Evolutionary conservation across 1,140 invertebrate species (phyloP), one percentile per base, ranked within the genome.

Genomic region (Temnothorax longispinosus): DNA sequence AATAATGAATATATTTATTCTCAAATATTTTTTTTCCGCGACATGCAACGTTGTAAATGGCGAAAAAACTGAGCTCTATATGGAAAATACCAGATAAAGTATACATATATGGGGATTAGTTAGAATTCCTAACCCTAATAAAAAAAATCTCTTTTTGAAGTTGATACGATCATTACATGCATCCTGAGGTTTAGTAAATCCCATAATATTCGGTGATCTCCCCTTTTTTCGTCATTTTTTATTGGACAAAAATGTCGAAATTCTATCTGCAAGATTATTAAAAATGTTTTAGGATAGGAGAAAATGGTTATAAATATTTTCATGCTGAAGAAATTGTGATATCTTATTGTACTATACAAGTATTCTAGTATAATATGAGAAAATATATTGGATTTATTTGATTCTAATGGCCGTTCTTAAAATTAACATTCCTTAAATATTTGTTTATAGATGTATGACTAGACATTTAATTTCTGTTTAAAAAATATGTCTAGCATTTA

Each of bases 121-220:
- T 35, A 54, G 5, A 52, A 56, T 56, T 50, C 50, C 32, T 38
- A 56, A 72, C 18, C 15, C 32, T 72, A 72, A n/a, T n/a, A n/a
- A n/a, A 72, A 54, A 74, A 11, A 74, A n/a, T 54, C 32, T 74
- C 71, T 56, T 4, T 35, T 74, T 35, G 71, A 74, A 38, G 32
- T 74, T 38, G 47, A 54, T 50, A 32, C 50, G 5, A 74, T 74
- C 50, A 74, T 52, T 65, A 35, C 5, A 44, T 71, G 41, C 13
- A 71, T 18, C 44, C 38, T 50, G 15, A 32, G 11, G 10, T 74
- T 74, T 18, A 74, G 52, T 21, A 74, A 74, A 74, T 74, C 50
- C 32, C 2, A 4, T 8, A 18, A 65, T 35, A 35, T 74, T 74
- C 27, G 13, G 27, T 18, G 35, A 2, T 10, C 32, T 54, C 13